Evolutionary conservation across 2,113 vertebrate species (phyloP), one percentile per base, ranked within the genome.

Genomic region (Epinephelus moara): DNA sequence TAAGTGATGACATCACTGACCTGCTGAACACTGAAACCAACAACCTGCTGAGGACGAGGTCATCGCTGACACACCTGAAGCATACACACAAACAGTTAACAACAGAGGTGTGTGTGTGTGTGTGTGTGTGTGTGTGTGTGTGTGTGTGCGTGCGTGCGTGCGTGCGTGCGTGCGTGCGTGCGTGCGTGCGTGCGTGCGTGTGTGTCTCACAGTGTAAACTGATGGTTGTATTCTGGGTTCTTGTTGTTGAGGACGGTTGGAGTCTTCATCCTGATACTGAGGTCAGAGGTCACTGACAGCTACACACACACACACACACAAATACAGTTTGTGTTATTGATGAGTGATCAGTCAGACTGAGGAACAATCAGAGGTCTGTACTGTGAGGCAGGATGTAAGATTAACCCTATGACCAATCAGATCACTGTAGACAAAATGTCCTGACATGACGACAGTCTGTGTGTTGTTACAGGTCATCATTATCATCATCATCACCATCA

Each of bases 271-370:
- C 73, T 66, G 62, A 78, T 72, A 18, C 75, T 82, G 72, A 60
- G 60, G 82, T 93, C 90, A 76, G 91, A 92, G 80, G 83, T 88
- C 71, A 95, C 30, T 0, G 62, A 27, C 84, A 94, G 42, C 95
- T 95, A n/a, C 21, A 88, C 11, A 25, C 19, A 88, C 17, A 82
- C 49, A 42, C 40, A 42, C 40, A 42, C 6, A 42, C 40, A 42
- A 0, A 10, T 10, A 42, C 7, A 42, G 40, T 9, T 42, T 42
- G 40, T 42, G 40, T 42, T 9, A 10, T 42, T 42, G 40, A 8
- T 42, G 27, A 30, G 27, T 30, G 27, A 30, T 30, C 27, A 30
- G 27, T 30, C 27, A 30, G 27, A 30, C 27, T 3, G 27, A 30
- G 27, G 27, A 30, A 30, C 2, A 4, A 30, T 30, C 27, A 30